Evolutionary conservation across 2,113 vertebrate genomes (phyloP).

Genomic region (Apus apus): DNA sequence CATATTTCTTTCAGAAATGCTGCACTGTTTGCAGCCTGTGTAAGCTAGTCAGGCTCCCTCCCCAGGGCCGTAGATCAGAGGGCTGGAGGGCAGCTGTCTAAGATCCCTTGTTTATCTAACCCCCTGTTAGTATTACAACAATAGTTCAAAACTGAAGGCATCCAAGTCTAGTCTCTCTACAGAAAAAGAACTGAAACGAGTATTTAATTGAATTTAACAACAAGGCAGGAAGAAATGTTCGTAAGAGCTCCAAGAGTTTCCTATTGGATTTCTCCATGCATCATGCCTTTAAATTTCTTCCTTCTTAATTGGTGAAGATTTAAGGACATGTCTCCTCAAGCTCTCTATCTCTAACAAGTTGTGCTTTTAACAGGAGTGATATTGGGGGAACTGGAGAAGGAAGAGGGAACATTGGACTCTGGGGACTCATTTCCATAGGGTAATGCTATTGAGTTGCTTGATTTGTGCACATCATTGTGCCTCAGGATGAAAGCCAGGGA

Average conservation of each 20-base stretch:
- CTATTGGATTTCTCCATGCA: neutral
- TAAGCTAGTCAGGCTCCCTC: neutral
- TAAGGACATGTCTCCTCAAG: neutral
- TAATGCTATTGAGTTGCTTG: constrained; percentile 40
- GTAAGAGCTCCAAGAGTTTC: neutral
- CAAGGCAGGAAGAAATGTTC: neutral
- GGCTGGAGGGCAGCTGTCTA: neutral
- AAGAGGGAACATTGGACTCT: constrained; percentile 32
- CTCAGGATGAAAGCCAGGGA: neutral
- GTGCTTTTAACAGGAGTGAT: constrained; percentile 12
- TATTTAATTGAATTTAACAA: neutral
- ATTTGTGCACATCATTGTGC: constrained; percentile 14
- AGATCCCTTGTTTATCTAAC: neutral
- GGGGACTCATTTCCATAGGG: constrained; percentile 42
- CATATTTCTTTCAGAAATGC: neutral
- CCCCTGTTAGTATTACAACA: neutral
- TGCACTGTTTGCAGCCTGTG: neutral
- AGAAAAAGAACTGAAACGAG: constrained; percentile 1
- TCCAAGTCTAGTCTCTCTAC: neutral
- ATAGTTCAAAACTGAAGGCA: neutral
- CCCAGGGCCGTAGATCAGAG: rapidly evolving
- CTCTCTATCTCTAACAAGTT: constrained; percentile 8
- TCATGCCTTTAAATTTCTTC: neutral
- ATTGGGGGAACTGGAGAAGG: neutral
- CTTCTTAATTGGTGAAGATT: neutral